These are phyloP conservation scores for Dasypus novemcinctus DNA, from an alignment of 2,113 vertebrate species.

Conservation along the genomic window DNA sequence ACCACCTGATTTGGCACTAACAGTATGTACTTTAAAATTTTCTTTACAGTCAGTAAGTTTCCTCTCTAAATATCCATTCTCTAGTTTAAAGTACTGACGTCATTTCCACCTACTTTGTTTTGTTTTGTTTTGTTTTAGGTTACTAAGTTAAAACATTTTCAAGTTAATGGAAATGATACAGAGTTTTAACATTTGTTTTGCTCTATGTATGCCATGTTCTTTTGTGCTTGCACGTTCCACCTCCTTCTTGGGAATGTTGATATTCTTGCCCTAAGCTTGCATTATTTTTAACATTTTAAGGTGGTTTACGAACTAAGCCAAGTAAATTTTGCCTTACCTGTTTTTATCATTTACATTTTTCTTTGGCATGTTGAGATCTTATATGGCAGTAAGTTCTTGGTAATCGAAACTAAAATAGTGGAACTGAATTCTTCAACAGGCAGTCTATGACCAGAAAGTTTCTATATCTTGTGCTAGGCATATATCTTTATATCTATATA, in stretches of 20 bases:
- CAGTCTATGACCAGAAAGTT: background rate
- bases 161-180: background rate
- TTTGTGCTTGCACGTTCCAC: background rate
- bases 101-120: background rate
- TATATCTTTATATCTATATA: no score
- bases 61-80: background rate
- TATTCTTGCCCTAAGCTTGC: background rate
- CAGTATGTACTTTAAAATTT: constrained; percentile 76
- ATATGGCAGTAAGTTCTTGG: background rate
- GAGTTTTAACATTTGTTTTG: background rate
- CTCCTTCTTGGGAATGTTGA: background rate
- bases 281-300: background rate
- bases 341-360: constrained; percentile 34
- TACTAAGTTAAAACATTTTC: constrained; percentile 6
- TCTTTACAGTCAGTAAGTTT: constrained; percentile 1
- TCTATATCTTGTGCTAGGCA: background rate
- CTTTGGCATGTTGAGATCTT: background rate
- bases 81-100: constrained; percentile 19
- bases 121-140: background rate
- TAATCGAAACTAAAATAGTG: constrained; percentile 37
- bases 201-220: background rate
- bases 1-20: constrained; percentile 81
- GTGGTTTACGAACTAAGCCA: background rate
- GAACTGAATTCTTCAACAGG: background rate
- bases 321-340: background rate